A percentile compares a stretch with the other conserved stretches of the same genome.
Conservation (phyloP, 2,113 vertebrate species). For the Labeo rohita region DNA sequence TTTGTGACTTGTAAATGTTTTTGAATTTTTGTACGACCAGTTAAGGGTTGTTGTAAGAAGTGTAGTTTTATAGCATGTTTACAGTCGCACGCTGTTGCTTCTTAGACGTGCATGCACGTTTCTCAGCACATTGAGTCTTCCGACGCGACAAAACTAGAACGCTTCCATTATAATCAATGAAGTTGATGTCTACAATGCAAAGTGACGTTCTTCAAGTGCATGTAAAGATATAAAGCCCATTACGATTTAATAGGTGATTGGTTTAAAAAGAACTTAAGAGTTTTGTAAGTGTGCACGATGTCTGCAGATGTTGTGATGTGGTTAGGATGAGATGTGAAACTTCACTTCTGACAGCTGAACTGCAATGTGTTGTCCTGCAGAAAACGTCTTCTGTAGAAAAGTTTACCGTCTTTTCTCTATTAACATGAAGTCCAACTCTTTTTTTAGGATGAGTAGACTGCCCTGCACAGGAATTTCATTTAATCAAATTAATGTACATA, state of each 20-base stretch:
- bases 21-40: not conserved
- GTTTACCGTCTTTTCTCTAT: not conserved
- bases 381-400: no score
- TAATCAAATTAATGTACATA: slow-evolving; percentile 24
- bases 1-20: not conserved
- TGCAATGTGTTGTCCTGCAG: not conserved
- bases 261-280: not conserved
- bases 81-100: not conserved
- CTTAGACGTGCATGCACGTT: slow-evolving; percentile 28
- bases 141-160: not conserved
- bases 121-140: slow-evolving; percentile 2
- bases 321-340: not conserved
- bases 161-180: not conserved
- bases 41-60: not conserved
- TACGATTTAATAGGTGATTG: not conserved
- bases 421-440: not conserved
- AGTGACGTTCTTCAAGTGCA: not conserved
- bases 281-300: not conserved
- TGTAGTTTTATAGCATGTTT: not conserved
- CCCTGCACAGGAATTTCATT: slow-evolving; percentile 18
- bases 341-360: slow-evolving; percentile 17
- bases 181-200: not conserved
- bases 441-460: slow-evolving; percentile 7
- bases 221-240: not conserved
- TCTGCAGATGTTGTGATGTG: slow-evolving; percentile 16